Conservation (phyloP, 2,113 vertebrate genomes). For the Ranitomeya imitator region DNA sequence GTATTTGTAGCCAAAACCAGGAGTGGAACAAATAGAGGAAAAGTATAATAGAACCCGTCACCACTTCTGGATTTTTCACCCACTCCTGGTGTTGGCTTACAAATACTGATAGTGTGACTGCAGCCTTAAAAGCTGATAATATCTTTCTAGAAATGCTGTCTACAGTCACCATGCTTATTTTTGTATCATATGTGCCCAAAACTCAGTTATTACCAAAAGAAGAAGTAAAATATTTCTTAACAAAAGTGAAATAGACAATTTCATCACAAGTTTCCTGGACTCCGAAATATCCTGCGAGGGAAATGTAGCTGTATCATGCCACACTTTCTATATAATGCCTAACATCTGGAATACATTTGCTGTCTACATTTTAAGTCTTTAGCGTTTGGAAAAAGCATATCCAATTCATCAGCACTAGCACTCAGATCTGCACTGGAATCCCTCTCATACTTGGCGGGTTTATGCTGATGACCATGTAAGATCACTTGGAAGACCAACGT, state of each 20-base stretch:
- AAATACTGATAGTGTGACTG: too few relatives aligned
- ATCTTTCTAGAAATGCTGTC: neutral
- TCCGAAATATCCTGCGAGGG: neutral
- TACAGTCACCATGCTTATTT: neutral
- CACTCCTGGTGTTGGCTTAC: too few relatives aligned
- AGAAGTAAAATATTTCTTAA: neutral
- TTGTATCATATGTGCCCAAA: neutral
- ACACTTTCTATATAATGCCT: conserved; percentile 23
- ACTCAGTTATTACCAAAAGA: neutral
- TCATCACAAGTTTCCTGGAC: neutral
- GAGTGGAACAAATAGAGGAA: too few relatives aligned
- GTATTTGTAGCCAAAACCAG: too few relatives aligned
- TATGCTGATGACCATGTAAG: neutral
- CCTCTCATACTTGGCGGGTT: conserved; percentile 14
- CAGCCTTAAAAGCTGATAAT: neutral
- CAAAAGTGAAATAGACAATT: neutral
- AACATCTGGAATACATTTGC: conserved; percentile 53
- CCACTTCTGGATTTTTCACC: too few relatives aligned
- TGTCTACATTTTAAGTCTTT: neutral
- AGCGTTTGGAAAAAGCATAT: conserved; percentile 16
- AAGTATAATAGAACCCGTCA: too few relatives aligned
- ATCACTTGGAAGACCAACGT: conserved; percentile 7
- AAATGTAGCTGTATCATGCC: conserved; percentile 36
- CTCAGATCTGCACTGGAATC: neutral
- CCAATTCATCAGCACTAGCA: conserved; percentile 29